Evolutionary conservation across 2,888 invertebrate genomes (phyloP).

Genomic region (Ellobium chinense): DNA sequence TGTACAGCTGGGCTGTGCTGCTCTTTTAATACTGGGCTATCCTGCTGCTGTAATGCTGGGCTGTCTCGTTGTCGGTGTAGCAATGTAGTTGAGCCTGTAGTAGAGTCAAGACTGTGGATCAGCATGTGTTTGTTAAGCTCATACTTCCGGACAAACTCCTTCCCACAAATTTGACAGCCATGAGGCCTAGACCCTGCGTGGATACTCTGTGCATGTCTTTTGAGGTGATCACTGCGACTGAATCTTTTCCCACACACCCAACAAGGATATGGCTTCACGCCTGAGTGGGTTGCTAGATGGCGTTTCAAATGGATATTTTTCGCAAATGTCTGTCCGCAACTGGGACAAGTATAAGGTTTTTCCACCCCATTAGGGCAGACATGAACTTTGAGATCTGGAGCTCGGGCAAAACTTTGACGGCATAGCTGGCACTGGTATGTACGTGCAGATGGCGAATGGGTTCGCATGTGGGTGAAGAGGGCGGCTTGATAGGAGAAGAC

Average conservation of each 20-base stretch:
- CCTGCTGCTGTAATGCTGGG: too few species aligned
- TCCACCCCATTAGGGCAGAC: constrained; percentile 62
- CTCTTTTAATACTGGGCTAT: too few species aligned
- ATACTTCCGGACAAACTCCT: constrained; percentile 65
- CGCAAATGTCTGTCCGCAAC: constrained; percentile 64
- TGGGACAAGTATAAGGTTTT: constrained; percentile 62
- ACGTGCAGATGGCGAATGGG: constrained; percentile 54
- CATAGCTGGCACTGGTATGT: constrained; percentile 58
- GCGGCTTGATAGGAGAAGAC: constrained; percentile 59
- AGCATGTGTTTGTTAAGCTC: constrained; percentile 65
- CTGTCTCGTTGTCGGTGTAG: too few species aligned
- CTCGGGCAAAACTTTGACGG: constrained; percentile 56
- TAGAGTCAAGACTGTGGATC: constrained; percentile 49
- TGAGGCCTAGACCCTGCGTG: constrained; percentile 62
- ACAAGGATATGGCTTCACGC: constrained; percentile 63
- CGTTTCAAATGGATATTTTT: constrained; percentile 67
- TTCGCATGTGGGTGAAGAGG: constrained; percentile 60
- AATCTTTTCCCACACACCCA: constrained; percentile 62
- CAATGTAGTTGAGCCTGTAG: too few species aligned
- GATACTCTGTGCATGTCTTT: constrained; percentile 64
- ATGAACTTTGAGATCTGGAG: constrained; percentile 59
- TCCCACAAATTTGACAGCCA: constrained; percentile 59
- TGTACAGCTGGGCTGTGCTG: too few species aligned
- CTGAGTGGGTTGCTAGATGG: constrained; percentile 65
- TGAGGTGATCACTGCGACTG: constrained; percentile 63